phyloP scores from a whole-genome alignment of 2,113 vertebrate species.

The Myotis brandtii region DNA sequence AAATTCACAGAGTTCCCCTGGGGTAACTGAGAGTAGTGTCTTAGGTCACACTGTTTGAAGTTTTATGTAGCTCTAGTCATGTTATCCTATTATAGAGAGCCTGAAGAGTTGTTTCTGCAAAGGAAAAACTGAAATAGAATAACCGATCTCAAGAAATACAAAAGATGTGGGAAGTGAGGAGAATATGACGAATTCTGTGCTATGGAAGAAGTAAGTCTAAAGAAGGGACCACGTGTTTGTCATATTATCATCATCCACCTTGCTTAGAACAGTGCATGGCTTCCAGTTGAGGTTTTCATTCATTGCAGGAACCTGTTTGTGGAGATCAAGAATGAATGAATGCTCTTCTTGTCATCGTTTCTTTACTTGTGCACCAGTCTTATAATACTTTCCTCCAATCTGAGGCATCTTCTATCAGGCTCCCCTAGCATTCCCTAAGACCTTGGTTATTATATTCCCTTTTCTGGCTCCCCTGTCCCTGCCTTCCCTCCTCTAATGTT shows the following conservation, averaged over 20 bases:
- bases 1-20: neutral
- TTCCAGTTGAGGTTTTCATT: neutral
- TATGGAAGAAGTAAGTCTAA: neutral
- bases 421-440: neutral
- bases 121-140: neutral
- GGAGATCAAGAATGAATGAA: neutral
- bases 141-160: conserved; percentile 45
- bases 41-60: neutral
- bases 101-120: neutral
- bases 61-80: neutral
- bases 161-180: neutral
- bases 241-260: neutral
- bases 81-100: neutral
- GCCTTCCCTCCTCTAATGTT: neutral
- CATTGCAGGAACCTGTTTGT: neutral
- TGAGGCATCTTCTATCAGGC: neutral
- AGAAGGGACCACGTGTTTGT: neutral
- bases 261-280: neutral
- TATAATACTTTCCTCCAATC: neutral
- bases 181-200: neutral
- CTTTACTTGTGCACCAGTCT: neutral
- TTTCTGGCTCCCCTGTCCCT: neutral
- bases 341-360: neutral
- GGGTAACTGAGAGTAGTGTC: neutral
- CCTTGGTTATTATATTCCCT: neutral